Evolutionary conservation across 2,888 invertebrate species (phyloP).

Genomic region (Ditylenchus weischeri): DNA sequence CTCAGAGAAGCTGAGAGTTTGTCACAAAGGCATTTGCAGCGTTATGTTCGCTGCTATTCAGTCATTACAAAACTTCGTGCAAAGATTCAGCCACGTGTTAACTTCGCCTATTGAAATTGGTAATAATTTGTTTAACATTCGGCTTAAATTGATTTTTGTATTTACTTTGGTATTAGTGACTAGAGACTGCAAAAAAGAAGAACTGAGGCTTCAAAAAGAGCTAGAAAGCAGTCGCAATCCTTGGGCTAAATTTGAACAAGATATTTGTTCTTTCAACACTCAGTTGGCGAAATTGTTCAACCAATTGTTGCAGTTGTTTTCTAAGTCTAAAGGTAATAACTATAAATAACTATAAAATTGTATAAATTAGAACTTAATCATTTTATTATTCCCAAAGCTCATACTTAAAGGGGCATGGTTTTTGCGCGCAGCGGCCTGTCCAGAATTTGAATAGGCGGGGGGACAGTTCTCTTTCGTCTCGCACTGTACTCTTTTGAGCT

Average conservation of each 20-base stretch:
- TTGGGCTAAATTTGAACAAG: conserved; percentile 24
- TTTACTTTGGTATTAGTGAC: conserved; percentile 6
- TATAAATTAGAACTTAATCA: too few relatives aligned
- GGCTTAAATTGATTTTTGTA: too few relatives aligned
- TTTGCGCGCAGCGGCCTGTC: too few relatives aligned
- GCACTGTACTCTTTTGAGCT: too few relatives aligned
- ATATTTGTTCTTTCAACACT: conserved; percentile 18
- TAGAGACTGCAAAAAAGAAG: conserved; percentile 28
- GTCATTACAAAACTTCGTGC: conserved; percentile 30
- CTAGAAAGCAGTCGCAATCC: conserved; percentile 22
- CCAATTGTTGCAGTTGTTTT: conserved; percentile 31
- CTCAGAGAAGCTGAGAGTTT: neutral
- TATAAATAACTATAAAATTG: too few relatives aligned
- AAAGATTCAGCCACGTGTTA: conserved; percentile 23
- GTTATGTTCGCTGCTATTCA: conserved; percentile 17
- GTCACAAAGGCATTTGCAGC: conserved; percentile 26
- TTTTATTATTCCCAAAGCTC: too few relatives aligned
- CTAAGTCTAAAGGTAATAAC: conserved; percentile 11
- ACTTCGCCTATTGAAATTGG: conserved; percentile 30
- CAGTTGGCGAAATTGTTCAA: conserved; percentile 23
- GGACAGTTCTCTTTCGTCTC: too few relatives aligned
- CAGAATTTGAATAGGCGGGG: too few relatives aligned
- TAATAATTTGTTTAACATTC: neutral
- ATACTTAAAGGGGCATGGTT: too few relatives aligned
- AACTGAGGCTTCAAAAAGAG: conserved; percentile 19